These are phyloP conservation scores for Oenanthe melanoleuca DNA, from an alignment of 2,113 vertebrate genomes.

Conservation along the genomic window DNA sequence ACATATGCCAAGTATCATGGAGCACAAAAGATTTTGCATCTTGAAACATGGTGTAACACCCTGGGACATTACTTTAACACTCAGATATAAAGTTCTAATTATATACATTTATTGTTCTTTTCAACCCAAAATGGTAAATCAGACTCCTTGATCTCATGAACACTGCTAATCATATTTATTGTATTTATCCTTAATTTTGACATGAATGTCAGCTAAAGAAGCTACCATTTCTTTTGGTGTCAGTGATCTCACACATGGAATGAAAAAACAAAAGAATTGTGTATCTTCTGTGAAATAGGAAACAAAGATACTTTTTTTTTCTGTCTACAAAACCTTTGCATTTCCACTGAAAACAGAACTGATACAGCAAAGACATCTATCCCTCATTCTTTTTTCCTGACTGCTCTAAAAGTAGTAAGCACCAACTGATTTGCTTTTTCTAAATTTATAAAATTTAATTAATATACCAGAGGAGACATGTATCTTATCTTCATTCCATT, in stretches of 20 bases:
- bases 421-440: background rate
- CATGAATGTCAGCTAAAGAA: background rate
- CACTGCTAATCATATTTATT: background rate
- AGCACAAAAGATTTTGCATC: background rate
- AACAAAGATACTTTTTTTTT: background rate
- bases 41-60: rapidly evolving
- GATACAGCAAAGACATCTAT: background rate
- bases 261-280: background rate
- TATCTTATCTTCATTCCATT: background rate
- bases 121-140: background rate
- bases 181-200: background rate
- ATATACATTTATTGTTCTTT: background rate
- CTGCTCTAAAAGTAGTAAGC: background rate
- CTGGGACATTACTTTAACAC: background rate
- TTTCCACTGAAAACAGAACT: background rate
- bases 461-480: background rate
- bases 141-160: background rate
- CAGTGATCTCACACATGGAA: background rate
- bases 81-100: background rate
- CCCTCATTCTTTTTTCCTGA: background rate
- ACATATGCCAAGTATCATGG: background rate
- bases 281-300: background rate
- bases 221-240: background rate
- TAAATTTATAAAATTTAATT: background rate
- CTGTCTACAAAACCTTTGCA: background rate